phyloP scores from a whole-genome alignment of 2,797 vertebrate species.

The Telmatherina bonti region DNA sequence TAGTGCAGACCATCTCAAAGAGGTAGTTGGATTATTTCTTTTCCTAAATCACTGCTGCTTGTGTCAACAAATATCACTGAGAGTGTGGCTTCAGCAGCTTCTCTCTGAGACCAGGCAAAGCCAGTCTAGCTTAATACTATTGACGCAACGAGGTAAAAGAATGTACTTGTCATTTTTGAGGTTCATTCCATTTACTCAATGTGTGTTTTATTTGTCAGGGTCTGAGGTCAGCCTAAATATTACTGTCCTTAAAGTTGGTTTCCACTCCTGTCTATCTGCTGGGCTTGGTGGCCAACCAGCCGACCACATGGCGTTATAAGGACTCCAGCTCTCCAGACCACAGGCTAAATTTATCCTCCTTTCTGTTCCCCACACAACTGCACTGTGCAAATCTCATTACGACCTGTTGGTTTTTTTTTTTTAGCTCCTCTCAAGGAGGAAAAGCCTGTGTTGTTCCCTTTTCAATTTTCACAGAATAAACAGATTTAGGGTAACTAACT shows the following conservation, averaged over 20 bases:
- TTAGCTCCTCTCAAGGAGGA: slow-evolving; percentile 47
- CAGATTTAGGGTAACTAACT: slow-evolving; percentile 15
- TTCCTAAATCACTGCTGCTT: not conserved
- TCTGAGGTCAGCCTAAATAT: slow-evolving; percentile 72
- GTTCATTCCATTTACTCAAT: slow-evolving; percentile 52
- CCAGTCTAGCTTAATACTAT: slow-evolving; percentile 8
- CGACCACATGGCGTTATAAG: slow-evolving; percentile 70
- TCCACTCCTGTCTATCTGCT: slow-evolving; percentile 63
- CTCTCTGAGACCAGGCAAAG: not conserved
- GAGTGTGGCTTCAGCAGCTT: not conserved
- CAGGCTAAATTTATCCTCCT: slow-evolving; percentile 75
- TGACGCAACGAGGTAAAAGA: slow-evolving; percentile 16
- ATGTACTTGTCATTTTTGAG: slow-evolving; percentile 58
- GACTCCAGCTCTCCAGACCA: slow-evolving; percentile 60
- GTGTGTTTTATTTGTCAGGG: slow-evolving; percentile 67
- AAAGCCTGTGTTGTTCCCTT: slow-evolving; percentile 44
- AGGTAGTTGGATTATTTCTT: slow-evolving; percentile 82
- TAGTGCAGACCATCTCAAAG: slow-evolving; percentile 95
- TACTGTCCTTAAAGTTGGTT: slow-evolving; percentile 55
- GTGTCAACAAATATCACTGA: not conserved
- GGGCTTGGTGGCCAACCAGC: slow-evolving; percentile 56
- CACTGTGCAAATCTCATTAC: slow-evolving; percentile 67
- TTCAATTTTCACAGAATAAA: slow-evolving; percentile 25
- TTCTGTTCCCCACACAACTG: slow-evolving; percentile 50
- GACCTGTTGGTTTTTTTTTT: slow-evolving; percentile 68